Evolutionary conservation across 2,113 vertebrate genomes (phyloP), one percentile per base, ranked within the genome.

Genomic region (Bubalus kerabau): DNA sequence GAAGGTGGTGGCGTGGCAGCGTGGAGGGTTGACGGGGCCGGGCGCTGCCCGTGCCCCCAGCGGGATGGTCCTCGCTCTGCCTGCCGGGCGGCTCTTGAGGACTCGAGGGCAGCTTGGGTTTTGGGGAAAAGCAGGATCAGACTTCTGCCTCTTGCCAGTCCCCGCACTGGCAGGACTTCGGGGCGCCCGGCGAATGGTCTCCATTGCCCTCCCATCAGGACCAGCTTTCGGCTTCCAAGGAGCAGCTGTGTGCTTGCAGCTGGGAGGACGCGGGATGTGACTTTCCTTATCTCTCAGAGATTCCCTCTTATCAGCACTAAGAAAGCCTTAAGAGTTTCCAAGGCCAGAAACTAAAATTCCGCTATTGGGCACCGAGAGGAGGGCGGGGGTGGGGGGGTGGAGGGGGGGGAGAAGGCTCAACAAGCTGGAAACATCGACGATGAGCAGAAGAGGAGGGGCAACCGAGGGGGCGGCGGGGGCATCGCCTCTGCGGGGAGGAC

Each of bases 301-400:
- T 83, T 67, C 90, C 13, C 84, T 85, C 43, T 64, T 28, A 67
- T 28, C 50, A 46, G 86, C 56, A 36, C 8, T 62, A 76, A 87
- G 82, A 93, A 91, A 90, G 30, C 26, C 32, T 86, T 52, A 83
- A 23, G 32, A 30, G 32, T 90, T 90, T 86, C 94, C n/a, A 64
- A 90, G 60, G 74, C 81, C 76, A 67, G 76, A 56, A 96, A 86
- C 54, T 83, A 62, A 94, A 93, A 90, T 91, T 84, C 59, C 82
- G 64, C 89, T 93, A 78, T 67, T 67, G 87, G 74, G 87, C 95
- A 83, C 64, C 48, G 52, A 95, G 62, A 46, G 85, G 16, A 15
- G 43, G 43, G 43, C 6, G 43, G 43, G 40, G 19, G 52, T 7
- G 7, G 1, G 32, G 30, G 30, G n/a, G n/a, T n/a, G 9, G 43